Evolutionary conservation across 2,888 invertebrate genomes (phyloP).

Genomic region (Drosophila helvetica): DNA sequence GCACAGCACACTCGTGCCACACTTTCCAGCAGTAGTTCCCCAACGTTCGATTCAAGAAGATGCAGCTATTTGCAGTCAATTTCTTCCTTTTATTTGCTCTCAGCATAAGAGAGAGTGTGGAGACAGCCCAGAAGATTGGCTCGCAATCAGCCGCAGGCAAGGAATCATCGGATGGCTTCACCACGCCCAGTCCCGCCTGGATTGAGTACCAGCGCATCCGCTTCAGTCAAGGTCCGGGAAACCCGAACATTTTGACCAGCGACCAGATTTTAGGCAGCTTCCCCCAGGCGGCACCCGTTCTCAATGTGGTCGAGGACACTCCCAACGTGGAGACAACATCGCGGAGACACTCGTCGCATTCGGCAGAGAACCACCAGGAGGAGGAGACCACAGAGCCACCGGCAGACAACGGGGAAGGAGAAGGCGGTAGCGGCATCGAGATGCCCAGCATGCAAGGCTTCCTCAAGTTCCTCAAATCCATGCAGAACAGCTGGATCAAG

Average conservation of each 20-base stretch:
- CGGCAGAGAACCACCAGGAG: slow-evolving; percentile 14
- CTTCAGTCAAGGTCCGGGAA: slow-evolving; percentile 59
- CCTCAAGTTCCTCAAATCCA: slow-evolving; percentile 78
- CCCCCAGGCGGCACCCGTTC: slow-evolving; percentile 20
- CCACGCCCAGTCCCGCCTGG: slow-evolving; percentile 81
- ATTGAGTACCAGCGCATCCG: slow-evolving; percentile 82
- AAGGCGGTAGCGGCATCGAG: slow-evolving; percentile 38
- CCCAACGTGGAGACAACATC: slow-evolving; percentile 70
- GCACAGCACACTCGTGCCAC: not conserved
- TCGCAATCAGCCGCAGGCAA: not conserved
- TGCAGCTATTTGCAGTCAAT: slow-evolving; percentile 37
- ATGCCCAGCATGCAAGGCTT: slow-evolving; percentile 81
- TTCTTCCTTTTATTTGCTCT: slow-evolving; percentile 33
- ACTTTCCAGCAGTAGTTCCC: slow-evolving; percentile 37
- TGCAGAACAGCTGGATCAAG: slow-evolving; percentile 78
- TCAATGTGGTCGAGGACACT: slow-evolving; percentile 41
- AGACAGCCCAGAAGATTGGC: slow-evolving; percentile 45
- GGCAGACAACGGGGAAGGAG: slow-evolving; percentile 11
- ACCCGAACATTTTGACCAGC: slow-evolving; percentile 47
- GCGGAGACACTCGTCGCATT: slow-evolving; percentile 49
- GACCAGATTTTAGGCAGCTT: slow-evolving; percentile 56
- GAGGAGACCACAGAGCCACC: slow-evolving; percentile 36
- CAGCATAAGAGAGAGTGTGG: slow-evolving; percentile 57
- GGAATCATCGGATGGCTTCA: slow-evolving; percentile 41
- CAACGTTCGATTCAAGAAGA: slow-evolving; percentile 36